Evolutionary conservation across 1,140 invertebrate genomes (phyloP), one percentile per base, ranked within the genome.

Genomic region (Pygmarrhopalites habei): DNA sequence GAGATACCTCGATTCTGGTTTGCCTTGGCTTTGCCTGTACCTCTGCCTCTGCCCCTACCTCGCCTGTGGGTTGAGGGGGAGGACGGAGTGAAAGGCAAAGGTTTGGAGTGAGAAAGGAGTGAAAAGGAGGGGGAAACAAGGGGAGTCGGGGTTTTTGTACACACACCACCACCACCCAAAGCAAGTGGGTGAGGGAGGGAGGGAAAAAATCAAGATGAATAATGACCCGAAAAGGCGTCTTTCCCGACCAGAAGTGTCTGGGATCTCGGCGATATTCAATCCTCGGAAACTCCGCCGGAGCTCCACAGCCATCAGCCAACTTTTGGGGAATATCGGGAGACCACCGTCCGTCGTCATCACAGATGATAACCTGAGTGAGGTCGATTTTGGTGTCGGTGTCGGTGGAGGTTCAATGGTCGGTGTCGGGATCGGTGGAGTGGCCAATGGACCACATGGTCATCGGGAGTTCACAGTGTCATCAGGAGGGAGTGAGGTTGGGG

Each of bases 211-310:
- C 62, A 64, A 28, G 49, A 68, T 68, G 67, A 68, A 65, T 68
- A 68, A 68, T 65, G 69, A 67, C 55, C 60, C 51, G 53, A 66
- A 64, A 62, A 59, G 69, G 25, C 66, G 69, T 30, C 60, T 71
- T 46, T 71, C 69, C 32, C 63, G 64, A 25, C 68, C 64, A 60
- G 66, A 68, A 51, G 39, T 68, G 32, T 52, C 66, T 52, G 69
- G 69, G 44, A 68, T 71, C 66, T 68, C 66, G 21, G 69, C 69
- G 32, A 71, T 71, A 62, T 71, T 71, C 64, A 71, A 71, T 59
- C 69, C 69, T 35, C 30, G 69, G 29, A 71, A 71, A 43, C 58
- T 66, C 41, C 56, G 69, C 29, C 57, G 69, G 51, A 71, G 67
- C 32, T 71, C 69, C 46, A 66, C 69, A 28, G 66, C 66, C 39